Evolutionary conservation across 2,888 invertebrate genomes (phyloP).

Genomic region (Flexamia atlantica): DNA sequence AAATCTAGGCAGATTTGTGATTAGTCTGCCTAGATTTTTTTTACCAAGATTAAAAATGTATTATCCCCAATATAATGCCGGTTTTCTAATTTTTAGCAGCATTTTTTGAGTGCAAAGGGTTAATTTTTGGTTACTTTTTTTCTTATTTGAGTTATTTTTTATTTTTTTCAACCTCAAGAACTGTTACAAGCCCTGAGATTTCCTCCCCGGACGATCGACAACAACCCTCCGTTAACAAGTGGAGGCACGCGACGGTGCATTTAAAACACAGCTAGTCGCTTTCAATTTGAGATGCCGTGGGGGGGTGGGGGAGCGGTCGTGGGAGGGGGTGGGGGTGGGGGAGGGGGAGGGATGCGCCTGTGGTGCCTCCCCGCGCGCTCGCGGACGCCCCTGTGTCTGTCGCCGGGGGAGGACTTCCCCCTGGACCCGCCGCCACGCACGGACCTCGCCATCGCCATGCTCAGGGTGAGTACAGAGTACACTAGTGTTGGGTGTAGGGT

Average conservation of each 20-base stretch:
- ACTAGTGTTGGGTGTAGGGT: too few relatives aligned
- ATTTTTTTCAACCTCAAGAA: too few relatives aligned
- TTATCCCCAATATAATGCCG: too few relatives aligned
- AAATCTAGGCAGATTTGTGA: too few relatives aligned
- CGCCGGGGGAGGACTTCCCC: slow-evolving; percentile 67
- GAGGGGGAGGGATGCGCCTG: slow-evolving; percentile 64
- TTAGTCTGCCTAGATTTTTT: too few relatives aligned
- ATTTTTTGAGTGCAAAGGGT: too few relatives aligned
- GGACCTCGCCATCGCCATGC: too few relatives aligned
- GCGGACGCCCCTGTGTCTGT: slow-evolving; percentile 71
- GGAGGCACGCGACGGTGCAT: slow-evolving; percentile 50
- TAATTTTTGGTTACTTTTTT: too few relatives aligned
- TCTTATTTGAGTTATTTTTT: too few relatives aligned
- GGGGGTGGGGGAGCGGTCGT: neutral
- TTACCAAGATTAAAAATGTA: too few relatives aligned
- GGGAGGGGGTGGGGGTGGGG: slow-evolving; percentile 42
- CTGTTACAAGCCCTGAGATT: too few relatives aligned
- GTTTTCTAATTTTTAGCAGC: too few relatives aligned
- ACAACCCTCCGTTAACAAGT: slow-evolving; percentile 49
- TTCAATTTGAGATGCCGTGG: slow-evolving; percentile 48
- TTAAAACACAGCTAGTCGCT: slow-evolving; percentile 54
- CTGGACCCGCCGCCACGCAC: slow-evolving; percentile 45
- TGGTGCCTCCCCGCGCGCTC: slow-evolving; percentile 71
- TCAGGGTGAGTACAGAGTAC: slow-evolving; percentile 59
- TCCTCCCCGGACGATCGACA: slow-evolving; percentile 3